Conservation (phyloP, 2,888 invertebrate species). For the Stenotaenia linearis region DNA sequence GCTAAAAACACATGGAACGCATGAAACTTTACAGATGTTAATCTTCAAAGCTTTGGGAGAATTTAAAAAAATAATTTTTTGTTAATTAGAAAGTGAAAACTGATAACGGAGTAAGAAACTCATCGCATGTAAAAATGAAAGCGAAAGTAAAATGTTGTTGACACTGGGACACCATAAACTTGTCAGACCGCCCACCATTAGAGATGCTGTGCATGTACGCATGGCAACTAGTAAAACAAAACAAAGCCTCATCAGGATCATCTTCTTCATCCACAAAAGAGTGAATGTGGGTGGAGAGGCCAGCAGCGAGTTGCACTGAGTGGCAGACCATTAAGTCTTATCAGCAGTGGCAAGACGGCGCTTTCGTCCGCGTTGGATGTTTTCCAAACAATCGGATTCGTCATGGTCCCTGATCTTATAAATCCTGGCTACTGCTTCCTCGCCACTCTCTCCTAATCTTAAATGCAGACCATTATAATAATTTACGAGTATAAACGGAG, state of each 20-base stretch:
- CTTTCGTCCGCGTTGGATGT: conserved; percentile 29
- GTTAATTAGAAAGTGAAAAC: too few relatives aligned
- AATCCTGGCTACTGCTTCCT: conserved; percentile 30
- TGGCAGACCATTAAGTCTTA: conserved; percentile 33
- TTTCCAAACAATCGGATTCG: conserved; percentile 34
- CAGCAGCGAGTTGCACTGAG: conserved; percentile 29
- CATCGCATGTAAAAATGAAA: background rate
- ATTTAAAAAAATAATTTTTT: too few relatives aligned
- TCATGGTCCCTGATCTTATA: conserved; percentile 33
- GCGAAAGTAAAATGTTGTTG: background rate
- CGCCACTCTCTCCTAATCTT: conserved; percentile 29
- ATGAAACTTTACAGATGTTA: too few relatives aligned
- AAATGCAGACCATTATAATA: conserved; percentile 33
- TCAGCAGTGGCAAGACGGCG: conserved; percentile 30
- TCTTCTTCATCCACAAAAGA: conserved; percentile 28
- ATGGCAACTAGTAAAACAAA: conserved; percentile 28
- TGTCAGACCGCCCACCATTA: background rate
- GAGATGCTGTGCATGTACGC: background rate
- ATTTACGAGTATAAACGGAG: conserved; percentile 32
- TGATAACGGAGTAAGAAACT: too few relatives aligned
- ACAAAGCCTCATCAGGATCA: conserved; percentile 31
- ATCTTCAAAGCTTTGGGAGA: too few relatives aligned
- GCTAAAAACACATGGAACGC: too few relatives aligned
- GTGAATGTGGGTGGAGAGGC: conserved; percentile 21
- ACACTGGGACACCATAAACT: background rate